Conservation (phyloP, 2,797 vertebrate species). For the Coracias cyanogaster region DNA sequence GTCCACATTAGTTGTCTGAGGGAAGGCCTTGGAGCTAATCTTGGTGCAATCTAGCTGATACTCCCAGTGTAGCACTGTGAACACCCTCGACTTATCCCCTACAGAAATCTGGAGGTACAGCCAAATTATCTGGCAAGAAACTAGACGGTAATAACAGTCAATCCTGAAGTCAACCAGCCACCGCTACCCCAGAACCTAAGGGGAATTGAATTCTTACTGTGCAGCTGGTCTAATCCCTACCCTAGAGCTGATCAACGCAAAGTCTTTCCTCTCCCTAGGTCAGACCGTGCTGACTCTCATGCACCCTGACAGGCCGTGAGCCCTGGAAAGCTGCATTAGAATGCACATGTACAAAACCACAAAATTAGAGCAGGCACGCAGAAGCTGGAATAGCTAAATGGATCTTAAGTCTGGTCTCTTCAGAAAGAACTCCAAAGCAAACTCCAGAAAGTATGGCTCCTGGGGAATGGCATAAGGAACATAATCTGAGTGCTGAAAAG, state of each 20-base stretch:
- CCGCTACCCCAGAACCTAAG: not conserved
- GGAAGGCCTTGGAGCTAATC: conserved; percentile 45
- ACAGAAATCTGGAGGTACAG: conserved; percentile 40
- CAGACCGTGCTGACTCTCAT: not conserved
- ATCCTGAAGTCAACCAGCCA: conserved; percentile 35
- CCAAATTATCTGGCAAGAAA: conserved; percentile 50
- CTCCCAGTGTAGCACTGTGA: not conserved
- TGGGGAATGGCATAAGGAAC: not conserved
- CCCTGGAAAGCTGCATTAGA: conserved; percentile 1
- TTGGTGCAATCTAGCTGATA: conserved; percentile 53
- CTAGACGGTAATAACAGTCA: conserved; percentile 8
- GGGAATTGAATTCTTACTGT: not conserved
- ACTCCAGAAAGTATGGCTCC: not conserved
- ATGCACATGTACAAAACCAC: conserved; percentile 30
- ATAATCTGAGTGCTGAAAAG: not conserved
- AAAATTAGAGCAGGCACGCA: conserved; percentile 15
- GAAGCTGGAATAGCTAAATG: not conserved
- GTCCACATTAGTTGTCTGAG: conserved; percentile 44
- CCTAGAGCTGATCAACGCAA: not conserved
- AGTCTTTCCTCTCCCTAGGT: conserved; percentile 17
- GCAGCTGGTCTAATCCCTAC: conserved; percentile 1
- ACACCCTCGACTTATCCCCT: conserved; percentile 28
- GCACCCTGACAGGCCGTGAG: not conserved
- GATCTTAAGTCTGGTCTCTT: conserved; percentile 2
- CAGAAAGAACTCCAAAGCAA: not conserved